Evolutionary conservation across 2,888 invertebrate genomes (phyloP), one percentile per base, ranked within the genome.

Genomic region (Coleophora deauratella): DNA sequence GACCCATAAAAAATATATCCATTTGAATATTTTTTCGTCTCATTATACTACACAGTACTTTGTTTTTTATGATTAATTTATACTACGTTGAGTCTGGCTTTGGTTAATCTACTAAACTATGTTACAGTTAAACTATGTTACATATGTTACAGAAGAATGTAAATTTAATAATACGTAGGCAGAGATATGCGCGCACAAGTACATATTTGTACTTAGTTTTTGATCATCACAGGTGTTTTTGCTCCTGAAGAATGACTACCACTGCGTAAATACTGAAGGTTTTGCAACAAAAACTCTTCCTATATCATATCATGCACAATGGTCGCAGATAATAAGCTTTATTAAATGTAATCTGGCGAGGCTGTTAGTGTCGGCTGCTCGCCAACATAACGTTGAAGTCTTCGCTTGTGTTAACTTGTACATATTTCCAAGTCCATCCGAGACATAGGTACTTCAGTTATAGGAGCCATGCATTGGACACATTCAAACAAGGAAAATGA

Each of bases 261-360:
- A 36, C 38, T 38, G 35, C 39, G 43, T 43, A 43, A 40, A 46
- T 54, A 52, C 48, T 56, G 68, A 72, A 77, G 70, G 73, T 63
- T 62, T 53, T 36, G 31, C 35, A 52, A 58, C 55, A 78, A 78
- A 75, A 75, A 74, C 52, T 63, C 67, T 79, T 77, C 75, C 74
- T 76, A 64, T 45, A 64, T 64, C 45, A 35, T 40, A 64, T 64
- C 45, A 35, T 40, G 38, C 48, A 57, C 47, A 51, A 57, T 55
- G 47, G 51, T 48, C 42, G 50, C 44, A 53, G 50, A 54, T 59
- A 59, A 59, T 59, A 49, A 56, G 54, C 50, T 47, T 52, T 54
- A 62, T 62, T 64, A 58, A 44, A 35, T 45, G 44, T 56, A 62
- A 63, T 57, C 53, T 55, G 47, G 49, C 54, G 53, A 59, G 53